Percentiles rank a stretch among this genome's conserved stretches.
Conservation (phyloP, 2,888 invertebrate species). For the Abscondita cerata region DNA sequence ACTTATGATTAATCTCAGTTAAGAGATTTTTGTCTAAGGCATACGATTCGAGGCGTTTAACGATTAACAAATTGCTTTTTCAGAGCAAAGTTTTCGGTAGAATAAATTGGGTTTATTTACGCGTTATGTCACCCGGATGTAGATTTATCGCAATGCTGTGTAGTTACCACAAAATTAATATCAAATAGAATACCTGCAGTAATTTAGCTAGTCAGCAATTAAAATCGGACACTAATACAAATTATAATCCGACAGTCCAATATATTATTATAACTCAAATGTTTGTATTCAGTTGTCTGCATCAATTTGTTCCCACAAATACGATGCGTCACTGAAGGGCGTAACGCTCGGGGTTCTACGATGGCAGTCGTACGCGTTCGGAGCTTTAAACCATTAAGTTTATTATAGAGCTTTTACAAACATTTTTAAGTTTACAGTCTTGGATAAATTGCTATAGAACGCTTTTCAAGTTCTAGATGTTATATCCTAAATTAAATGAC, state of each 20-base stretch:
- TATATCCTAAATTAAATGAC: background rate
- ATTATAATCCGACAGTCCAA: constrained; percentile 21
- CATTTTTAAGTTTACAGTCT: too few species aligned
- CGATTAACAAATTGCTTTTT: background rate
- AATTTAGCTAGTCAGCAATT: constrained; percentile 23
- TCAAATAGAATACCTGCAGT: constrained; percentile 26
- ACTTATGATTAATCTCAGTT: constrained; percentile 2
- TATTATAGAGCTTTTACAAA: too few species aligned
- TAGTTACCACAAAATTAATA: constrained; percentile 23
- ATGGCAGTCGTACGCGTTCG: too few species aligned
- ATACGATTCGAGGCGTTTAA: background rate
- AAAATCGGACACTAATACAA: constrained; percentile 25
- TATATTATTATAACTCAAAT: constrained; percentile 25
- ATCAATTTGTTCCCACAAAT: constrained; percentile 21
- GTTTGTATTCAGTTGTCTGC: constrained; percentile 17
- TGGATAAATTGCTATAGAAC: too few species aligned
- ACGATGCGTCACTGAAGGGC: constrained; percentile 18
- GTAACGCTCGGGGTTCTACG: too few species aligned
- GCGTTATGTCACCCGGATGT: background rate
- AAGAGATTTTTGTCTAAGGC: background rate
- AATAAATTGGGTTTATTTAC: background rate
- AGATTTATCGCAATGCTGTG: constrained; percentile 11
- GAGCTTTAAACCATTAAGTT: too few species aligned
- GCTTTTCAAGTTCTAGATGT: too few species aligned
- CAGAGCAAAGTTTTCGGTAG: too few species aligned